A percentile compares a stretch with the other conserved stretches of the same genome.
Conservation (phyloP, 2,113 vertebrate genomes). For the Chionis minor region DNA sequence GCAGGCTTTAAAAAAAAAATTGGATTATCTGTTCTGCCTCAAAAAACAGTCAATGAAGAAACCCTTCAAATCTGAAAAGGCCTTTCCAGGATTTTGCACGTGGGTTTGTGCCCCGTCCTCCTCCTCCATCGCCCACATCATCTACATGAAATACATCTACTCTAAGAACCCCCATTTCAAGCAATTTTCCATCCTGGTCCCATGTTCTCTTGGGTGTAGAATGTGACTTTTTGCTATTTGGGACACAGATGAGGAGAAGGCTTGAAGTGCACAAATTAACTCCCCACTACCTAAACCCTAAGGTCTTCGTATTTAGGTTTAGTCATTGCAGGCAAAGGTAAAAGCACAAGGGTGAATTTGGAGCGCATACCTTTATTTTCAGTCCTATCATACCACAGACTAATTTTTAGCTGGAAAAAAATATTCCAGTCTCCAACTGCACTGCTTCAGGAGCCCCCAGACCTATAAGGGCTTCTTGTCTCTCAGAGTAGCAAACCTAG, state of each 20-base stretch:
- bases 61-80: not conserved
- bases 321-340: not conserved
- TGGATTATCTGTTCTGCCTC: not conserved
- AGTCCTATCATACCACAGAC: not conserved
- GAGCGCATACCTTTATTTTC: not conserved
- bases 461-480: not conserved
- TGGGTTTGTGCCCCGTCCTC: not conserved
- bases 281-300: not conserved
- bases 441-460: not conserved
- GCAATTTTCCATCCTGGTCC: not conserved
- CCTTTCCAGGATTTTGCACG: not conserved
- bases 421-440: not conserved
- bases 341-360: not conserved
- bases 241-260: not conserved
- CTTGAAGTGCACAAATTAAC: not conserved
- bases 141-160: not conserved
- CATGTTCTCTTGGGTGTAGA: not conserved
- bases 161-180: not conserved
- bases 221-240: not conserved
- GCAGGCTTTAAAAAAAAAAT: not conserved
- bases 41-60: not conserved
- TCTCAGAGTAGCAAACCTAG: not conserved
- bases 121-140: not conserved
- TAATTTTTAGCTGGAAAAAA: not conserved
- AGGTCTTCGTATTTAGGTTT: not conserved